These are phyloP conservation scores for Trichonephila inaurata DNA, from an alignment of 1,140 invertebrate genomes.

Conservation along the genomic window DNA sequence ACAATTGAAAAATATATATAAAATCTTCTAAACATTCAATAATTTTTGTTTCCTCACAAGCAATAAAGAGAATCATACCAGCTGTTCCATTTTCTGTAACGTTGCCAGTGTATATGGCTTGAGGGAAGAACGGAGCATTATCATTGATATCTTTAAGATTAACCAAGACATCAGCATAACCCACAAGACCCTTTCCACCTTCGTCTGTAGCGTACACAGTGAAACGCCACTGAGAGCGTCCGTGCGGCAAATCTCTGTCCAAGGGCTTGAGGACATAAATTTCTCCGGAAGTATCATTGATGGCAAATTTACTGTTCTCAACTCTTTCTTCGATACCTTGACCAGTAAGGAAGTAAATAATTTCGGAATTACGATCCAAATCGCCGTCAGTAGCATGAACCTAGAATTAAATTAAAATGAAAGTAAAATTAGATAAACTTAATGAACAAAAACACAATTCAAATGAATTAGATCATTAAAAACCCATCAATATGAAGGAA, in stretches of 20 bases:
- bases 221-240: constrained; percentile 97
- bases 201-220: constrained; percentile 99
- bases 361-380: constrained; percentile 95
- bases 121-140: constrained; percentile 96
- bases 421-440: background rate
- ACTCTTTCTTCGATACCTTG: constrained; percentile 96
- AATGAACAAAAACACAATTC: background rate
- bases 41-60: too few relatives aligned
- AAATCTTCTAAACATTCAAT: too few relatives aligned
- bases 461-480: background rate
- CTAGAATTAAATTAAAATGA: constrained; percentile 82
- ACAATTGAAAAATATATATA: too few relatives aligned
- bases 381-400: constrained; percentile 97
- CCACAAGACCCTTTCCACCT: constrained; percentile 95
- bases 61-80: constrained; percentile 83
- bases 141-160: constrained; percentile 99
- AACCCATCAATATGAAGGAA: background rate
- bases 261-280: constrained; percentile 91
- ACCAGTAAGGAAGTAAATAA: constrained; percentile 97
- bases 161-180: constrained; percentile 99
- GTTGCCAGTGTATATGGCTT: constrained; percentile 94
- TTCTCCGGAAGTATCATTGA: constrained; percentile 95
- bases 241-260: constrained; percentile 97
- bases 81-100: constrained; percentile 97
- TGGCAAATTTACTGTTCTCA: constrained; percentile 96